These are phyloP conservation scores for Pogonognathellus flavescens DNA, from an alignment of 1,140 invertebrate genomes.

Conservation along the genomic window DNA sequence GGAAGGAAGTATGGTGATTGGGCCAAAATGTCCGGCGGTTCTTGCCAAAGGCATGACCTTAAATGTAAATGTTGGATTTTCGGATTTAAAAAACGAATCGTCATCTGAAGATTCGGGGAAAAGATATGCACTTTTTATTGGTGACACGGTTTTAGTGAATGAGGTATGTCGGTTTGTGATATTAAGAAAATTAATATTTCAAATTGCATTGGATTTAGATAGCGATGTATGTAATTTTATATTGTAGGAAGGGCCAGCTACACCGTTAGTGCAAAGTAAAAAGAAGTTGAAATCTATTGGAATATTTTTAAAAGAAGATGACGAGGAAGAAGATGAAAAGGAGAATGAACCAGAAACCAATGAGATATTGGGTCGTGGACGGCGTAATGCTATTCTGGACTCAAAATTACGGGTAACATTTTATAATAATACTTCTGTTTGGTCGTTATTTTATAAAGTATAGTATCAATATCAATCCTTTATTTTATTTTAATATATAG, in stretches of 20 bases:
- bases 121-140: conserved; percentile 94
- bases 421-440: too few species aligned
- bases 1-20: conserved; percentile 92
- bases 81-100: conserved; percentile 87
- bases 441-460: too few species aligned
- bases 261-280: conserved; percentile 91
- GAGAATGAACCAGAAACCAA: conserved; percentile 75
- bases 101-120: conserved; percentile 89
- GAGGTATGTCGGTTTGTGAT: conserved; percentile 74
- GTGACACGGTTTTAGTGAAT: conserved; percentile 96
- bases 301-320: conserved; percentile 92
- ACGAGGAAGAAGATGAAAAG: conserved; percentile 84
- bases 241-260: conserved; percentile 81
- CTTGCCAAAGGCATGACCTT: conserved; percentile 97
- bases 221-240: not conserved
- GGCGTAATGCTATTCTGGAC: conserved; percentile 93
- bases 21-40: conserved; percentile 85
- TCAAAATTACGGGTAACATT: conserved; percentile 91
- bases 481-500: conserved; percentile 68
- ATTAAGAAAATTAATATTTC: not conserved
- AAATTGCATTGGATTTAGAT: not conserved
- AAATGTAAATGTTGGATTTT: conserved; percentile 94
- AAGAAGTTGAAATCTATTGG: conserved; percentile 97
- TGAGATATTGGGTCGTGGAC: conserved; percentile 83
- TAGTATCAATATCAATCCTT: not conserved